Evolutionary conservation across 2,888 invertebrate species (phyloP).

Genomic region (Melieria crassipennis): DNA sequence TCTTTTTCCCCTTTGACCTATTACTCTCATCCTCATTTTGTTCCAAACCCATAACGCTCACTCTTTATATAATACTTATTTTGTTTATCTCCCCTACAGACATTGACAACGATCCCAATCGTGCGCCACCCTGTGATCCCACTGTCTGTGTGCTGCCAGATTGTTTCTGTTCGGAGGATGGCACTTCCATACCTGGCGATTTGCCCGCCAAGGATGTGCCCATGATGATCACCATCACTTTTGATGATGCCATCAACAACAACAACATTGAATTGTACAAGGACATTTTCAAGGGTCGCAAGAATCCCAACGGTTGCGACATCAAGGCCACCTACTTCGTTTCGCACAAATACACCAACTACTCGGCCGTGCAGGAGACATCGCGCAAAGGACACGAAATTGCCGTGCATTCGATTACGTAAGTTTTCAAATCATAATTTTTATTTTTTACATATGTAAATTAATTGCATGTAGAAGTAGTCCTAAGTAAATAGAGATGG

Average conservation of each 20-base stretch:
- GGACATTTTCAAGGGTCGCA: constrained; percentile 89
- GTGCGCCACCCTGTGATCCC: constrained; percentile 89
- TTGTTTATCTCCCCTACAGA: constrained; percentile 69
- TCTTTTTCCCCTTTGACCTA: not conserved
- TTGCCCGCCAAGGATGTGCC: constrained; percentile 86
- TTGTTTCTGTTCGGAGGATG: constrained; percentile 94
- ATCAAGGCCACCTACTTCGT: constrained; percentile 93
- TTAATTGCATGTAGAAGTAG: too few relatives aligned
- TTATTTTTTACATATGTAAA: too few relatives aligned
- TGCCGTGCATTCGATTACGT: constrained; percentile 93
- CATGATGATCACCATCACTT: constrained; percentile 94
- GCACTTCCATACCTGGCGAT: constrained; percentile 86
- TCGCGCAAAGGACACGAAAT: constrained; percentile 93
- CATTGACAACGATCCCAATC: constrained; percentile 92
- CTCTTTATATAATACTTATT: too few relatives aligned
- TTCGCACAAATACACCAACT: constrained; percentile 93
- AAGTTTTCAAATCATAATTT: constrained; percentile 65
- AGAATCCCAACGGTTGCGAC: constrained; percentile 93
- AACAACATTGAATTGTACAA: constrained; percentile 94
- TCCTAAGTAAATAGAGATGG: too few relatives aligned
- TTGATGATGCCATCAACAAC: constrained; percentile 94
- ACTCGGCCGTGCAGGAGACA: constrained; percentile 91
- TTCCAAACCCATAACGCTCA: too few relatives aligned
- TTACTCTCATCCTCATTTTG: not conserved
- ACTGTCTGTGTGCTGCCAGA: constrained; percentile 88